These are phyloP conservation scores for Fulica atra DNA, from an alignment of 2,113 vertebrate species.

Conservation along the genomic window DNA sequence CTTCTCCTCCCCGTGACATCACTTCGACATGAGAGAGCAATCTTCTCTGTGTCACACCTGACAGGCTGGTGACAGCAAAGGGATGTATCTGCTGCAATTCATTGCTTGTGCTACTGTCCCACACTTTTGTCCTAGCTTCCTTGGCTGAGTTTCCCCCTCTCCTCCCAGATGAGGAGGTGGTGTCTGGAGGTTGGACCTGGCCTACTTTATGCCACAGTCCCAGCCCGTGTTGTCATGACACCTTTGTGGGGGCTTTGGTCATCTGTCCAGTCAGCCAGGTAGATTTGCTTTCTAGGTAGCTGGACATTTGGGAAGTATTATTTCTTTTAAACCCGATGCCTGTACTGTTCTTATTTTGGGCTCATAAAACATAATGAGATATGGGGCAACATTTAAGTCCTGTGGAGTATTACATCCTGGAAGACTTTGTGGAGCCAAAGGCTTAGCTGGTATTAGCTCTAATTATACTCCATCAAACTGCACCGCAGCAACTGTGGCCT, in stretches of 20 bases:
- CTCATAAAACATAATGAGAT: constrained; percentile 58
- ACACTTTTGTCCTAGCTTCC: background rate
- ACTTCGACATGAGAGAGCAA: background rate
- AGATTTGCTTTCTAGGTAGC: constrained; percentile 10
- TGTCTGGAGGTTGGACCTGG: background rate
- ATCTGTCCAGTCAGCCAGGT: background rate
- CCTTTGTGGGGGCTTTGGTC: background rate
- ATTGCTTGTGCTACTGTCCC: background rate
- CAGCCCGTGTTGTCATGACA: fast-evolving
- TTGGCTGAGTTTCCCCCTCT: background rate
- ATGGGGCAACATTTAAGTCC: constrained; percentile 34
- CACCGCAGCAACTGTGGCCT: background rate
- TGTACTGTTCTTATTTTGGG: background rate
- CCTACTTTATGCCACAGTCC: background rate
- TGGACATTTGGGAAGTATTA: constrained; percentile 25
- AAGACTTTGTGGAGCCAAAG: constrained; percentile 52
- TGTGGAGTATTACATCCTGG: constrained; percentile 52
- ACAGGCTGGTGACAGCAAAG: background rate
- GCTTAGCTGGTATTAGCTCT: constrained; percentile 47
- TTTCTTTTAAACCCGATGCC: background rate
- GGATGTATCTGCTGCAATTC: background rate
- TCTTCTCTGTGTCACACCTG: background rate
- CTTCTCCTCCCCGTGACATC: background rate
- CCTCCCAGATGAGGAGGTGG: background rate
- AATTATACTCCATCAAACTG: background rate